Evolutionary conservation across 2,113 vertebrate genomes (phyloP), one percentile per base, ranked within the genome.

Genomic region (Siphamia tubifer): DNA sequence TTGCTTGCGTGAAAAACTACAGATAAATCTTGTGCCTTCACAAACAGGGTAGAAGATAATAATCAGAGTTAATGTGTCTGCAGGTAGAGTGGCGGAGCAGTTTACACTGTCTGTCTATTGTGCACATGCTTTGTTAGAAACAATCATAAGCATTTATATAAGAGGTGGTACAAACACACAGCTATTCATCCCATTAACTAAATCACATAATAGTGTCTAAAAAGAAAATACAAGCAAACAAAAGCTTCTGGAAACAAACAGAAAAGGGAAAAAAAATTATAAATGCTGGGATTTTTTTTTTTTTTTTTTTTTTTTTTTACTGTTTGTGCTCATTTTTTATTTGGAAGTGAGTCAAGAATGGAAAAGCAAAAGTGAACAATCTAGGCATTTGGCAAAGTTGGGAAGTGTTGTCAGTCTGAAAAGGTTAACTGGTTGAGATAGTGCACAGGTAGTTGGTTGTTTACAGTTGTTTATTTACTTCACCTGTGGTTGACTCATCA

Each of bases 111-210:
- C 21, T 49, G 35, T 42, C 68, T 20, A 67, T 67, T 67, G 77
- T 81, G 58, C 34, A 10, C 4, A 32, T 19, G 40, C 40, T 54
- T 65, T 69, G 78, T 74, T 39, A 7, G 42, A 30, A 52, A 81
- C 77, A 71, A 72, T 44, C 13, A 28, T 5, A 4, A 10, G 57
- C 44, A 69, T 77, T 74, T 54, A n/a, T 8, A 62, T 49, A 62
- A 67, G 25, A 63, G 64, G 66, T 52, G 56, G 43, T 49, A 57
- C 67, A 69, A 69, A 68, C 57, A 53, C 45, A 71, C 52, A 42
- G 38, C 51, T 19, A n/a, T 27, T 51, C 15, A 23, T 19, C 10
- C 43, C 39, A 70, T 57, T 67, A 75, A 68, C 17, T 55, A 60
- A 72, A 68, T 52, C 54, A 34, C 48, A 60, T 47, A 57, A 39